Base-by-base conservation (phyloP, 2,888 invertebrate genomes). In the Calephelis perditalis region DNA sequence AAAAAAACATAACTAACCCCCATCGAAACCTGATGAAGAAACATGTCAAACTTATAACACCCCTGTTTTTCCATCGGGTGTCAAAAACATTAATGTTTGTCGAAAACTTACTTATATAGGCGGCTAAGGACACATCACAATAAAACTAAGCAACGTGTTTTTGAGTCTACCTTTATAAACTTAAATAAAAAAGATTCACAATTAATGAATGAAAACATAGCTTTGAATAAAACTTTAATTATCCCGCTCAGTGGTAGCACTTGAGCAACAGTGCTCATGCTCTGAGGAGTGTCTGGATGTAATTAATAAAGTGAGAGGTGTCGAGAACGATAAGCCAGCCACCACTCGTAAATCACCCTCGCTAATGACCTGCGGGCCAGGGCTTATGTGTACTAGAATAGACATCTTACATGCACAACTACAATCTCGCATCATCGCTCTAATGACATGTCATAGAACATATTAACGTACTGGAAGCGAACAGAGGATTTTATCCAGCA, bases 241-340 rank as follows among this genome's bases (percentile, higher is more conserved):
- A 52, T 52, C 36, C 52, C 36, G 52, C 52, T 52, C 52, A 52
- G 52, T 35, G 52, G 52, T 52, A 52, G 52, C 52, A 52, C 52
- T 52, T 52, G 52, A 52, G 52, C 52, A 52, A 35, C 52, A 52
- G 52, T 52, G 52, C 52, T 52, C 52, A 35, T 52, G 52, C 52
- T 35, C 35, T 52, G 52, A 52, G 52, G 52, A 52, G 52, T 52
- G 52, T 11, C 52, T 52, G 52, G 49, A 68, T 70, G 75, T 79
- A 80, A 81, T 82, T 81, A 82, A 81, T 80, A 81, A 78, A 73
- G 71, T 68, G 69, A 66, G 71, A 71, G 71, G 70, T 66, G 70
- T 67, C 65, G 72, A 71, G 77, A 71, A 71, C 76, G 81, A 79
- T 81, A 79, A 79, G 76, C 74, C 67, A 49, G 68, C 68, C 61